Base-by-base conservation (phyloP, 2,888 invertebrate genomes). In the Callyntrura sp. region DNA sequence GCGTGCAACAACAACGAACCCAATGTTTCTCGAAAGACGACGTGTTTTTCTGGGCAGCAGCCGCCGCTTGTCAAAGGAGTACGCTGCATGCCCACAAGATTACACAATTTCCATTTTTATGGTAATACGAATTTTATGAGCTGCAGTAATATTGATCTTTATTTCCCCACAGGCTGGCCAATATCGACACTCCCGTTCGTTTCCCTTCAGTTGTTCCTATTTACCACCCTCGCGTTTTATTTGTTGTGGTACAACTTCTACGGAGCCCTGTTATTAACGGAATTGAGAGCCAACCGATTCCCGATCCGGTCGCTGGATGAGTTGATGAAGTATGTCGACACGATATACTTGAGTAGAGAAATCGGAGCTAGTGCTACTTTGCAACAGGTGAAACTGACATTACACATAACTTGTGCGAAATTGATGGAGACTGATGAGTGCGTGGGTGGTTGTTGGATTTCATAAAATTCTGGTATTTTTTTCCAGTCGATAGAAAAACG, bases 311-410 rank as follows among this genome's bases (percentile, higher is more conserved):
- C 48, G 0, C 17, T 73, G 5, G 35, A 1, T 6, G 11, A 43
- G 20, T 73, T 73, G 45, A 45, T 43, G 73, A 73, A 73, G 12
- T 43, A 45, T 45, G 20, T 73, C 45, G 45, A 43, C n/a, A 14
- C 1, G 4, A 43, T 20, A 20, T 9, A 45, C 8, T 17, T 73
- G 17, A 35, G 17, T 12, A 73, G 17, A 17, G 73, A 45, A 73
- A 14, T 1, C 0, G 43, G 43, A 11, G 73, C 20, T 0, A 73
- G 73, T 45, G 20, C 48, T 14, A 68, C 14, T 3, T n/a, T 68
- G 6, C 4, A 35, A 12, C 28, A 68, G 68, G 68, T 68, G 8
- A 68, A 14, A 11, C 1, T n/a, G 6, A 57, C n/a, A n/a, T n/a
- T n/a, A n/a, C n/a, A n/a, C n/a, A n/a, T n/a, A n/a, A n/a, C n/a